Evolutionary conservation across 1,140 invertebrate genomes (phyloP), one percentile per base, ranked within the genome.

Genomic region (Reticulitermes speratus): DNA sequence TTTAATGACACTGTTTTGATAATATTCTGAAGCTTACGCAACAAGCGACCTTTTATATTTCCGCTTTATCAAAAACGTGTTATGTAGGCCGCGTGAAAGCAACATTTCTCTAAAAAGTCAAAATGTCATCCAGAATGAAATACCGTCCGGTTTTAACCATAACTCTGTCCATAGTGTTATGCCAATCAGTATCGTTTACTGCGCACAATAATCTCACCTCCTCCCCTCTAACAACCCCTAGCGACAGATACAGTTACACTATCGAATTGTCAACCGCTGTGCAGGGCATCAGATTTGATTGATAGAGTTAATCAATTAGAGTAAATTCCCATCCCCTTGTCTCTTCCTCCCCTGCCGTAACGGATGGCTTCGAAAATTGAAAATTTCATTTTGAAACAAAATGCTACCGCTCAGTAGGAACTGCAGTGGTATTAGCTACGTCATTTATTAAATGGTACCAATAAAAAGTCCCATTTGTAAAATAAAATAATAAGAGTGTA

Each of bases 271-370:
- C 65, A 75, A 75, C 5, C 65, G 65, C 14, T 30, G 65, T 25
- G 65, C 65, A 8, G 65, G 3, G n/a, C 65, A 75, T 75, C 25
- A 75, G 65, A 75, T 30, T 75, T 75, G 65, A 75, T 75, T 75
- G 65, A 75, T 75, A 75, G 65, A 75, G 65, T 75, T 75, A 75
- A 75, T 75, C 65, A 75, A 75, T 75, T 75, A 75, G 65, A 75
- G 25, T 75, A 75, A 75, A 30, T 9, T 14, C 65, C 65, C 65
- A n/a, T 14, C 65, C 65, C 65, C 65, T 16, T 65, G 14, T 65
- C 21, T 65, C 55, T 59, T 6, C 55, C 21, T 23, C 55, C 55
- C 21, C 21, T 23, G 55, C 21, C 1, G 59, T 65, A 65, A 65
- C 59, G 59, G 59, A 65, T 65, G 59, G 59, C 59, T 65, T 65